These are phyloP conservation scores for Drosophila neonasuta DNA, from an alignment of 2,888 invertebrate genomes.

Conservation along the genomic window DNA sequence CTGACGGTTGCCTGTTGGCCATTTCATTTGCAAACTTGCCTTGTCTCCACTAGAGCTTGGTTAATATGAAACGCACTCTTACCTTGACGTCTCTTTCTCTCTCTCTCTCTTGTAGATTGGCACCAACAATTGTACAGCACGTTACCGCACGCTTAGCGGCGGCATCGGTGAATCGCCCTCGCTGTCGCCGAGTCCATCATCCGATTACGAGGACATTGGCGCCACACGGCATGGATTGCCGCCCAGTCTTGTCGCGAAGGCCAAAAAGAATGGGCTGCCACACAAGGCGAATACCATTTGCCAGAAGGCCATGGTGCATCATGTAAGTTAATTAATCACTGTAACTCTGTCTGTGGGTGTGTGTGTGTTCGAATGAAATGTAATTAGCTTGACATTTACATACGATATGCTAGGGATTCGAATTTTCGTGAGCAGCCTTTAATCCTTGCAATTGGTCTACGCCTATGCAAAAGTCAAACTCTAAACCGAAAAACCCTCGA, in stretches of 20 bases:
- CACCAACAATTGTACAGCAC: slow-evolving; percentile 83
- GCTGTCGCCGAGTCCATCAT: slow-evolving; percentile 86
- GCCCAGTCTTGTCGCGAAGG: slow-evolving; percentile 78
- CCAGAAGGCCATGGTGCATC: slow-evolving; percentile 86
- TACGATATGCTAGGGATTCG: slow-evolving; percentile 52
- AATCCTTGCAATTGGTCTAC: slow-evolving; percentile 43
- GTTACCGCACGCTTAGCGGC: slow-evolving; percentile 83
- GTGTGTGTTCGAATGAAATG: slow-evolving; percentile 45
- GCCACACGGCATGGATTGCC: slow-evolving; percentile 81
- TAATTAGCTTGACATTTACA: slow-evolving; percentile 70
- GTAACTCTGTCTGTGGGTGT: slow-evolving; percentile 21
- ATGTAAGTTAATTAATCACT: slow-evolving; percentile 84
- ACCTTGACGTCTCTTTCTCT: slow-evolving; percentile 24
- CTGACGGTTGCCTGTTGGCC: slow-evolving; percentile 32
- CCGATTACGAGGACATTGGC: slow-evolving; percentile 88
- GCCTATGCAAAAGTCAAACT: slow-evolving; percentile 34
- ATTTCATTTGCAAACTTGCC: slow-evolving; percentile 70
- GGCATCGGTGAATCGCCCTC: slow-evolving; percentile 84
- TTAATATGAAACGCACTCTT: slow-evolving; percentile 40
- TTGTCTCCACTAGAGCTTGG: slow-evolving; percentile 37
- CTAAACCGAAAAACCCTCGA: slow-evolving; percentile 21
- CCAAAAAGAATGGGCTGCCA: slow-evolving; percentile 81
- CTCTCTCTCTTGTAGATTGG: slow-evolving; percentile 76
- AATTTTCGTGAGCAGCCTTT: slow-evolving; percentile 38
- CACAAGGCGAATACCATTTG: slow-evolving; percentile 83